Conservation (phyloP, 2,113 vertebrate genomes). For the Poeciliopsis occidentalis region DNA sequence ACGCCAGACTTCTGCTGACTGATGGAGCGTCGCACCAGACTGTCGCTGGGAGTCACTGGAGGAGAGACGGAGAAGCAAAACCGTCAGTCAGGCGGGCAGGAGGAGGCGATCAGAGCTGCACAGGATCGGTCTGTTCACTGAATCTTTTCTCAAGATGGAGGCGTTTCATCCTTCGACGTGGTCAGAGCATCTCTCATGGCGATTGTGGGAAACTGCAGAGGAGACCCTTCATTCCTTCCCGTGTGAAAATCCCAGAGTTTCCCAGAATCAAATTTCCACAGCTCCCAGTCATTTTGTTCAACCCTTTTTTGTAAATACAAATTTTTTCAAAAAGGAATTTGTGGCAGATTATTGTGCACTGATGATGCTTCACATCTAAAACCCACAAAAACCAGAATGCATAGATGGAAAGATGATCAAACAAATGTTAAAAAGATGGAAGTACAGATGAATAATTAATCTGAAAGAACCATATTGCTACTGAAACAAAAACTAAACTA, state of each 20-base stretch:
- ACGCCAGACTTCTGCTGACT: conserved; percentile 90
- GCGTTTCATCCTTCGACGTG: background rate
- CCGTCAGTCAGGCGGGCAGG: background rate
- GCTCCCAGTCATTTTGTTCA: background rate
- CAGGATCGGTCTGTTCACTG: background rate
- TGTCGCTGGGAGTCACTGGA: conserved; percentile 85
- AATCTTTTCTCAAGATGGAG: too few species aligned
- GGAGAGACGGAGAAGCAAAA: background rate
- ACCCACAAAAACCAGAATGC: too few species aligned
- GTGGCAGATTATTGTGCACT: background rate
- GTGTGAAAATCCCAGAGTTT: too few species aligned
- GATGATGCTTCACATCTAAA: too few species aligned
- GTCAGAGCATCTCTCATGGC: too few species aligned
- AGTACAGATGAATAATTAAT: background rate
- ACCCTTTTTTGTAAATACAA: background rate
- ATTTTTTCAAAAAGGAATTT: background rate
- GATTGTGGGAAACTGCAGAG: too few species aligned
- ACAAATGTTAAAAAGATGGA: background rate
- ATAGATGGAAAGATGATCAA: too few species aligned
- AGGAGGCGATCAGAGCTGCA: background rate
- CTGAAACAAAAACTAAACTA: background rate
- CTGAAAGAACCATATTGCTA: too few species aligned
- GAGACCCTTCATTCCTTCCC: too few species aligned
- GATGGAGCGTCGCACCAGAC: conserved; percentile 88
- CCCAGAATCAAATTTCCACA: background rate